These are phyloP conservation scores for Aphaenogaster floridana DNA, from an alignment of 1,140 invertebrate genomes.

Conservation along the genomic window DNA sequence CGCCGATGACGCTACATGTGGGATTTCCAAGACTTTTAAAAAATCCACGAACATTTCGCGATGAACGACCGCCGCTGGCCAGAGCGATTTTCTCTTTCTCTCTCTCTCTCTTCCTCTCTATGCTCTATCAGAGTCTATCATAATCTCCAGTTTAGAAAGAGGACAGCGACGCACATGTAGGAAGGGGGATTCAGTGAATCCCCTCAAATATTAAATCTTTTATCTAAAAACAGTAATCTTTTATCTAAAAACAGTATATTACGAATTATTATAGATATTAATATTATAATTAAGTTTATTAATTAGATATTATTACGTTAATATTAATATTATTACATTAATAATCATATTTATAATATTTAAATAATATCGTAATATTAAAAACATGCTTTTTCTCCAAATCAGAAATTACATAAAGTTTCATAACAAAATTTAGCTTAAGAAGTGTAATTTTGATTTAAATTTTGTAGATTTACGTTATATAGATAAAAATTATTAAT, in stretches of 20 bases:
- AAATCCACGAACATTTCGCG: conserved; percentile 40
- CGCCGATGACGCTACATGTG: conserved; percentile 71
- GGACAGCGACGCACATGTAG: background rate
- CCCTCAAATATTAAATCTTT: background rate
- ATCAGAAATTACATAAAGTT: background rate
- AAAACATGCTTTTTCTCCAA: background rate
- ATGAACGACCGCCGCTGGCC: background rate
- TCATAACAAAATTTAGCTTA: background rate
- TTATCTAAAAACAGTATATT: background rate
- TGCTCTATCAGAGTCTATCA: background rate
- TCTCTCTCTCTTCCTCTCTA: background rate
- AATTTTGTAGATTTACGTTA: background rate
- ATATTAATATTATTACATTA: background rate
- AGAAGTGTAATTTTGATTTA: background rate
- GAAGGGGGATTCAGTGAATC: background rate
- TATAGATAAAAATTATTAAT: background rate
- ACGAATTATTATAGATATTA: background rate
- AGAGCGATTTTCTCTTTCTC: conserved; percentile 11
- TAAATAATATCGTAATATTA: background rate
- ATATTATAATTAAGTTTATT: background rate
- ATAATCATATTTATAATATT: conserved; percentile 5
- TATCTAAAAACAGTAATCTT: background rate
- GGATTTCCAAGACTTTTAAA: conserved; percentile 72
- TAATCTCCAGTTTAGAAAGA: background rate
- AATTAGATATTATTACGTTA: background rate